Percentiles rank a stretch among this genome's conserved stretches.
These are phyloP conservation scores for Anastatus disparis DNA, from an alignment of 1,140 invertebrate species.

Conservation along the genomic window DNA sequence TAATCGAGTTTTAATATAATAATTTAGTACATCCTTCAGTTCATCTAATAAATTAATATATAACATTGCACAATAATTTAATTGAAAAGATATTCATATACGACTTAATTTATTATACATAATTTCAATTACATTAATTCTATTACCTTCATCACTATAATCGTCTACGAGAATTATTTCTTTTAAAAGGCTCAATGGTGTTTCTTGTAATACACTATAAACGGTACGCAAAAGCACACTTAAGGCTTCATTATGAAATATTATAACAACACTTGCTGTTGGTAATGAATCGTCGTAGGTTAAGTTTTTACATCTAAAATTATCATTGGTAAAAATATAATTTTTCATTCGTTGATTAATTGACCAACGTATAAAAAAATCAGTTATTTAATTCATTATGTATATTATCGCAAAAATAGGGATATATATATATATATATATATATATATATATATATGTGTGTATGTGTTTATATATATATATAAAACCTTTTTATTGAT, in stretches of 20 bases:
- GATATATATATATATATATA: too few species aligned
- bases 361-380: too few species aligned
- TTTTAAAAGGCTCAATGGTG: constrained; percentile 83
- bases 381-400: too few species aligned
- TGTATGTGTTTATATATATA: too few species aligned
- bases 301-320: constrained; percentile 75
- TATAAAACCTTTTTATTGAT: too few species aligned
- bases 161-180: constrained; percentile 96
- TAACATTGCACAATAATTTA: constrained; percentile 61
- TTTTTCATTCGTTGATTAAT: not conserved
- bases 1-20: constrained; percentile 78
- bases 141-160: constrained; percentile 76
- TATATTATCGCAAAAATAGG: too few species aligned
- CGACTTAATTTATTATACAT: constrained; percentile 39
- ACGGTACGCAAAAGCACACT: constrained; percentile 87
- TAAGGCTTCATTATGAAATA: constrained; percentile 95
- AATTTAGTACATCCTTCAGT: constrained; percentile 78
- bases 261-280: constrained; percentile 87
- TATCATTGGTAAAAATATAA: too few species aligned
- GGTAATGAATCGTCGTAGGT: constrained; percentile 82
- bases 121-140: constrained; percentile 68
- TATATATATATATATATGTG: too few species aligned
- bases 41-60: constrained; percentile 75
- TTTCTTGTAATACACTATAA: constrained; percentile 84
- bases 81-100: not conserved